Evolutionary conservation across 1,140 invertebrate species (phyloP).

Genomic region (Leptoteleia sp.): DNA sequence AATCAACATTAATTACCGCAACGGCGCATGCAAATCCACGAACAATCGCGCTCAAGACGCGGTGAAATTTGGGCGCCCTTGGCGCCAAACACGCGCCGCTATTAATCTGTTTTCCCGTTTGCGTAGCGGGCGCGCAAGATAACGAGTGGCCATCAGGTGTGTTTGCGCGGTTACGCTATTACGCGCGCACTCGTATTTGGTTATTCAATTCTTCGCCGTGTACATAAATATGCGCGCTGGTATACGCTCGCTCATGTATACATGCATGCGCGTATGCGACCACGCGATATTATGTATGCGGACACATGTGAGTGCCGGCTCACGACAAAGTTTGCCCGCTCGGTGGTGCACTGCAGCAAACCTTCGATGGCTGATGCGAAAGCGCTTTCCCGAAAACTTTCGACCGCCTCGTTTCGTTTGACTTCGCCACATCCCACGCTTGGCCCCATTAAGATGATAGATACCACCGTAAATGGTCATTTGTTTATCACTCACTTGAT

Average conservation of each 20-base stretch:
- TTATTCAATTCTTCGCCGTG: conserved; percentile 61
- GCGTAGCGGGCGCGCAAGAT: conserved; percentile 43
- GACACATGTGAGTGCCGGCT: conserved; percentile 34
- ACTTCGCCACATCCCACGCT: conserved; percentile 38
- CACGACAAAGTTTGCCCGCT: conserved; percentile 48
- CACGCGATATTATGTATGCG: conserved; percentile 59
- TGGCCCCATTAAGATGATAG: conserved; percentile 71
- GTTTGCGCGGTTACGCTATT: conserved; percentile 64
- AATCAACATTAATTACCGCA: conserved; percentile 55
- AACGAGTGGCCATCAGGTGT: conserved; percentile 65
- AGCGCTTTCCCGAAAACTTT: conserved; percentile 61
- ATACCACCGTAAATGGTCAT: conserved; percentile 48
- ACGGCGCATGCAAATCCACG: conserved; percentile 41
- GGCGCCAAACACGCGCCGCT: conserved; percentile 27
- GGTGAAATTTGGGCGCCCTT: conserved; percentile 5
- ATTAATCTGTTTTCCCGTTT: conserved; percentile 63
- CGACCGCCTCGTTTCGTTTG: conserved; percentile 56
- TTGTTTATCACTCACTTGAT: conserved; percentile 25
- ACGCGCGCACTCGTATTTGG: conserved; percentile 56
- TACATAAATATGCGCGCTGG: conserved; percentile 54
- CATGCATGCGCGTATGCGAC: conserved; percentile 32
- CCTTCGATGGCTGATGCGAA: conserved; percentile 7
- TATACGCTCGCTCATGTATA: conserved; percentile 44
- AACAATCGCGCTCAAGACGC: conserved; percentile 50
- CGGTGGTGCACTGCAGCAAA: conserved; percentile 59